These are phyloP conservation scores for Helicoverpa assulta DNA, from an alignment of 2,888 invertebrate species.

Conservation along the genomic window DNA sequence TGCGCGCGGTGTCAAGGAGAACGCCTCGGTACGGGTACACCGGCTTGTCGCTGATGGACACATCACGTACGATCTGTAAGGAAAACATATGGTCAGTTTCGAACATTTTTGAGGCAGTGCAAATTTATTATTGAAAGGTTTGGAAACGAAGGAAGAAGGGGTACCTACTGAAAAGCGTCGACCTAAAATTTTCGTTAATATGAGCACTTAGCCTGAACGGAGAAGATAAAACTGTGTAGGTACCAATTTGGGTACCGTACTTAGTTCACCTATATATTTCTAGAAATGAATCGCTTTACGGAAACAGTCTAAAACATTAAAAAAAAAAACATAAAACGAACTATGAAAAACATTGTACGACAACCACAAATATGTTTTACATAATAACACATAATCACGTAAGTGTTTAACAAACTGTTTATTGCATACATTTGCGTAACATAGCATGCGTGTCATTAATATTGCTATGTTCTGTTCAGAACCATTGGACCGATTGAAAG, in stretches of 20 bases:
- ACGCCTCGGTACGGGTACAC: constrained; percentile 97
- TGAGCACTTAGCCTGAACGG: too few species aligned
- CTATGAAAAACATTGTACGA: not conserved
- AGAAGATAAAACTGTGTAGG: too few species aligned
- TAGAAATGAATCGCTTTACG: too few species aligned
- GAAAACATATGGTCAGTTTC: constrained; percentile 7
- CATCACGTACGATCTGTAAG: constrained; percentile 91
- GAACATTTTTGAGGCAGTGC: too few species aligned
- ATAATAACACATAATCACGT: constrained; percentile 23
- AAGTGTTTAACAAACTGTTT: constrained; percentile 9
- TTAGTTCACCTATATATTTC: too few species aligned
- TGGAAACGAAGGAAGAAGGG: too few species aligned
- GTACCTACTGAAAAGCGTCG: too few species aligned
- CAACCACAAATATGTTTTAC: not conserved
- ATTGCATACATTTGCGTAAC: constrained; percentile 8
- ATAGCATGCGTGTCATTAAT: constrained; percentile 2
- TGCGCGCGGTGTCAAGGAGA: constrained; percentile 97
- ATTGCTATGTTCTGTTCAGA: constrained; percentile 10
- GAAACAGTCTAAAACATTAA: too few species aligned
- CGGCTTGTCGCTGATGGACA: constrained; percentile 93
- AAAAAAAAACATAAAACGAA: too few species aligned
- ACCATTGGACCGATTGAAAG: constrained; percentile 14
- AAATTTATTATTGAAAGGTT: too few species aligned
- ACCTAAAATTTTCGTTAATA: too few species aligned
- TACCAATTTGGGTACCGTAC: too few species aligned